Evolutionary conservation across 2,888 invertebrate genomes (phyloP), one percentile per base, ranked within the genome.

Genomic region (Thera obeliscata): DNA sequence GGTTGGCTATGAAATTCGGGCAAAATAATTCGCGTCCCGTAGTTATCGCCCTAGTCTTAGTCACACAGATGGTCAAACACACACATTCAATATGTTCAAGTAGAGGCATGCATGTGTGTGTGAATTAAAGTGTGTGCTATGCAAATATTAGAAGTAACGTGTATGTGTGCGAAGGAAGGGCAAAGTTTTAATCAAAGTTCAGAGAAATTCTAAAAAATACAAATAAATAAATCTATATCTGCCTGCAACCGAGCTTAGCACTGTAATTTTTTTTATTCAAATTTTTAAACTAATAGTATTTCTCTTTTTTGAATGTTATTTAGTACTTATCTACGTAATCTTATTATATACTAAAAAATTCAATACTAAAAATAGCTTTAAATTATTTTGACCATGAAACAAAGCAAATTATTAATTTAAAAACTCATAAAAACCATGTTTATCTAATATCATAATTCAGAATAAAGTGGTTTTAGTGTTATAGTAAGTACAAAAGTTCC

Each of bases 21-120:
- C 8, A 49, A 11, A 2, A 41, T 36, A 11, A 11, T 54, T 60
- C 2, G 52, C 11, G 60, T 69, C 69, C 69, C 8, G 61, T 54
- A 54, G 43, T 54, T 22, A 55, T 9, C 2, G 3, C 22, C 41
- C 55, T 50, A 36, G 52, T 54, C 22, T 36, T 36, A 60, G 48
- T n/a, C 60, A 49, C 66, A 69, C 66, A 69, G 63, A 69, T 69
- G 69, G 60, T 63, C 60, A 50, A 65, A 69, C 65, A 61, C 69
- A 12, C 59, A 60, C 66, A 66, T 59, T 11, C n/a, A 54, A 50
- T 58, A 56, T 36, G 33, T 35, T 52, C 50, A 50, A 54, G 22
- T 46, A 43, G 22, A 22, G 11, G 22, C 2, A 38, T 36, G 22
- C 5, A 12, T 63, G 56, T 54, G 52, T 48, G 63, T 66, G 59